Conservation (phyloP, 2,888 invertebrate species). For the Buathra laborator region DNA sequence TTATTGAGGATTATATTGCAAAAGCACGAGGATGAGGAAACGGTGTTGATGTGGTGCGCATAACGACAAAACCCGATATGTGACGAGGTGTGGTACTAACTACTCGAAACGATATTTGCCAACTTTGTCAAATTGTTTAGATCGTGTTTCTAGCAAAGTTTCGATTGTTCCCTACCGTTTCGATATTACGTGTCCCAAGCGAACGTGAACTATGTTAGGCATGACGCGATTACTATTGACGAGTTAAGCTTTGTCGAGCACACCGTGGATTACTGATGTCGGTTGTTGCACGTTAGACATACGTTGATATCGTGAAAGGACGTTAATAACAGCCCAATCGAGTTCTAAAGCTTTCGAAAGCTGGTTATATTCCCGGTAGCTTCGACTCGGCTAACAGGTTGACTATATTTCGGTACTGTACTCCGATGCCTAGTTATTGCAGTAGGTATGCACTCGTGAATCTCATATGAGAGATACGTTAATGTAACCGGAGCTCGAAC, state of each 20-base stretch:
- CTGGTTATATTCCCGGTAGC: conserved; percentile 12
- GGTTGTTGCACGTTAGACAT: neutral
- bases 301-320: conserved; percentile 9
- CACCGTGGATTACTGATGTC: neutral
- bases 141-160: conserved; percentile 5
- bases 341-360: conserved; percentile 19
- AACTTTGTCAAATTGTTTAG: neutral
- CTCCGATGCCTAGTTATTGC: neutral
- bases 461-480: conserved; percentile 30
- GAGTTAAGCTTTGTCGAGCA: neutral
- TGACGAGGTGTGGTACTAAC: too few relatives aligned
- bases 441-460: conserved; percentile 25
- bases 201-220: neutral
- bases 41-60: neutral
- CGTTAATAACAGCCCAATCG: conserved; percentile 2
- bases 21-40: neutral
- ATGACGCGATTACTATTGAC: conserved; percentile 4
- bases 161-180: neutral
- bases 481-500: neutral
- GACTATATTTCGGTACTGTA: neutral
- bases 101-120: neutral
- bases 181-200: neutral
- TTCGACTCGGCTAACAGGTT: conserved; percentile 13
- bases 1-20: neutral
- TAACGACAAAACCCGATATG: neutral